Conservation (phyloP, 2,888 invertebrate genomes). For the Cetonia aurata region DNA sequence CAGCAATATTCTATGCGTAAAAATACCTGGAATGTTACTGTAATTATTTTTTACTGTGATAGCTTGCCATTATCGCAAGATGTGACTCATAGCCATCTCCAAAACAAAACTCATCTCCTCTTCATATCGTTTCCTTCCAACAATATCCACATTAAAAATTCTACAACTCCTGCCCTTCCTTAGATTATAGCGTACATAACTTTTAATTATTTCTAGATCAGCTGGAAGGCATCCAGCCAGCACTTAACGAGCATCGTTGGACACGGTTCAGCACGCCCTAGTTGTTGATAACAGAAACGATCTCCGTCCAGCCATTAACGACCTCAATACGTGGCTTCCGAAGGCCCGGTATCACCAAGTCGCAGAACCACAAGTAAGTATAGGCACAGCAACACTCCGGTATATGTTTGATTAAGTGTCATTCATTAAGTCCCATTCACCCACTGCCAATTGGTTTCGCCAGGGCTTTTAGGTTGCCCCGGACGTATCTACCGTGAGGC, state of each 20-base stretch:
- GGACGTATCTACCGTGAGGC: not conserved
- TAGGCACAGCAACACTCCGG: not conserved
- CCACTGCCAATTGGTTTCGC: not conserved
- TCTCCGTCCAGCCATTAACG: not conserved
- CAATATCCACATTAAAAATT: too few species aligned
- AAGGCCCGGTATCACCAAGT: not conserved
- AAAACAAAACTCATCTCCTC: too few species aligned
- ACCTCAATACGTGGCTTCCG: not conserved
- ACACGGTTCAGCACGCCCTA: not conserved
- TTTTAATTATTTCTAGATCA: too few species aligned
- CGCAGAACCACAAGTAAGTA: not conserved
- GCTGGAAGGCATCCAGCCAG: too few species aligned
- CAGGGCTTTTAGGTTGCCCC: not conserved
- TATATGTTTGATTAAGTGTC: not conserved
- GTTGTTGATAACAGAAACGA: conserved; percentile 3
- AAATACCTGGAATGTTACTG: too few species aligned
- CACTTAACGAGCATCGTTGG: not conserved
- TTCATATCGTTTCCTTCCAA: too few species aligned
- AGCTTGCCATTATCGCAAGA: too few species aligned
- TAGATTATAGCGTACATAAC: too few species aligned
- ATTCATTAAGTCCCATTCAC: not conserved
- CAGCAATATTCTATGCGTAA: too few species aligned
- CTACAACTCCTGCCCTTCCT: too few species aligned
- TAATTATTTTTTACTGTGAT: too few species aligned
- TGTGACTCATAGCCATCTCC: too few species aligned